These are phyloP conservation scores for Tenthredo scrophulariae DNA, from an alignment of 2,888 invertebrate species.

Conservation along the genomic window DNA sequence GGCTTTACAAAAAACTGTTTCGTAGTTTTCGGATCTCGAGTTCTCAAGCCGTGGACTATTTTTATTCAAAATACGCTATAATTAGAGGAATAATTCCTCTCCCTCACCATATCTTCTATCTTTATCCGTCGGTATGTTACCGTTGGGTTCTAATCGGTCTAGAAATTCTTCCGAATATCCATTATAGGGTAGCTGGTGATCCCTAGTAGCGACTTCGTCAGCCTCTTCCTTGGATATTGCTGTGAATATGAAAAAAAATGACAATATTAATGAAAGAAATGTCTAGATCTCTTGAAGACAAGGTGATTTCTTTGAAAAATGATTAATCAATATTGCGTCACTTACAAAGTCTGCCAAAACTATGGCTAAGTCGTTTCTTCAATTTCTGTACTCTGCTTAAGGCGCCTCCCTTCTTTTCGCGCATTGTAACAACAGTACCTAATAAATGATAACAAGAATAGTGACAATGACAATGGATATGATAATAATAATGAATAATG, in stretches of 20 bases:
- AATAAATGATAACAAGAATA: slow-evolving; percentile 52
- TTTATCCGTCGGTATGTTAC: slow-evolving; percentile 94
- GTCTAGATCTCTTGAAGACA: no score
- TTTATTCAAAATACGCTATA: background rate
- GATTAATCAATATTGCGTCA: slow-evolving; percentile 70
- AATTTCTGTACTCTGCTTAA: slow-evolving; percentile 96
- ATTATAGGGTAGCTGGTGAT: slow-evolving; percentile 91
- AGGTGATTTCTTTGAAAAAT: background rate
- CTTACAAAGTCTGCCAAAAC: slow-evolving; percentile 98
- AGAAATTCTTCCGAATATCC: slow-evolving; percentile 97
- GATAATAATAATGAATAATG: background rate
- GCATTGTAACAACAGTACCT: slow-evolving; percentile 90
- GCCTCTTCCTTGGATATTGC: slow-evolving; percentile 96
- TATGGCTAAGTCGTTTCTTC: slow-evolving; percentile 96
- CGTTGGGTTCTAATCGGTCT: slow-evolving; percentile 95
- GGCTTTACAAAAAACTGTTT: background rate
- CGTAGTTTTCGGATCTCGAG: background rate
- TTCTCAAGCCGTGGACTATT: background rate
- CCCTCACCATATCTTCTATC: slow-evolving; percentile 85
- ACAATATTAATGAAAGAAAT: no score
- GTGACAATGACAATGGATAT: background rate
- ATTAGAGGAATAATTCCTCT: slow-evolving; percentile 11
- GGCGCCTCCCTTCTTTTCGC: slow-evolving; percentile 95
- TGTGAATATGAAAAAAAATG: slow-evolving; percentile 79
- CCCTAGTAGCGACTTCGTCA: slow-evolving; percentile 85